Evolutionary conservation across 2,113 vertebrate species (phyloP).

Genomic region (Microtus richardsoni): DNA sequence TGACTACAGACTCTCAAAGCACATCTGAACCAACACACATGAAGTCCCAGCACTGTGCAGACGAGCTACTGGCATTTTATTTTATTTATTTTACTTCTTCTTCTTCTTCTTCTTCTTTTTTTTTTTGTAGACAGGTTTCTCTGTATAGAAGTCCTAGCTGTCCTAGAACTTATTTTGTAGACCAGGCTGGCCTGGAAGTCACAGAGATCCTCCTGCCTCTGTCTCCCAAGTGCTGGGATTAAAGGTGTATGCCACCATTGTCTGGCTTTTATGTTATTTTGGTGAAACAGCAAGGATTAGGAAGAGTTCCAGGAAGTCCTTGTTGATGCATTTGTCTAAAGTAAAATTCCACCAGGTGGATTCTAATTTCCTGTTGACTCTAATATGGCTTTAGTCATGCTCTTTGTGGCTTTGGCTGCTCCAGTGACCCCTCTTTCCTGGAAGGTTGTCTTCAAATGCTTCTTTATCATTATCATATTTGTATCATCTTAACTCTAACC

Average conservation of each 20-base stretch:
- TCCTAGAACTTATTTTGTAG: no score
- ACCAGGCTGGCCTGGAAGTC: no score
- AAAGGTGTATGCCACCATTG: no score
- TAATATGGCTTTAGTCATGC: not conserved
- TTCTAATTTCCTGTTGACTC: slow-evolving; percentile 46
- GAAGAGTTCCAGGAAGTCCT: slow-evolving; percentile 51
- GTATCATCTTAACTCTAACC: slow-evolving; percentile 53
- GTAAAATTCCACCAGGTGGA: not conserved
- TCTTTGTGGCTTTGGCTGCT: not conserved
- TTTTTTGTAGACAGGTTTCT: no score
- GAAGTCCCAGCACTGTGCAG: not conserved
- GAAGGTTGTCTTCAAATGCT: slow-evolving; percentile 55
- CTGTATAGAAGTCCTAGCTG: no score
- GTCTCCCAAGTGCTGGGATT: no score
- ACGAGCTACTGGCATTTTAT: not conserved
- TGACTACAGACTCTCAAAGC: not conserved
- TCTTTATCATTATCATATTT: slow-evolving; percentile 39
- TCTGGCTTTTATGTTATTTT: not conserved
- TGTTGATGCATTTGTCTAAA: slow-evolving; percentile 52
- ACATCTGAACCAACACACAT: not conserved
- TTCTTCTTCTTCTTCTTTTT: no score
- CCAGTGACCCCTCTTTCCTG: not conserved
- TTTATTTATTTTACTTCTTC: no score
- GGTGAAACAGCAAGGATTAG: slow-evolving; percentile 40
- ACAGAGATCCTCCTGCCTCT: no score